Conservation (phyloP, 2,113 vertebrate genomes). For the Struthidea cinerea region DNA sequence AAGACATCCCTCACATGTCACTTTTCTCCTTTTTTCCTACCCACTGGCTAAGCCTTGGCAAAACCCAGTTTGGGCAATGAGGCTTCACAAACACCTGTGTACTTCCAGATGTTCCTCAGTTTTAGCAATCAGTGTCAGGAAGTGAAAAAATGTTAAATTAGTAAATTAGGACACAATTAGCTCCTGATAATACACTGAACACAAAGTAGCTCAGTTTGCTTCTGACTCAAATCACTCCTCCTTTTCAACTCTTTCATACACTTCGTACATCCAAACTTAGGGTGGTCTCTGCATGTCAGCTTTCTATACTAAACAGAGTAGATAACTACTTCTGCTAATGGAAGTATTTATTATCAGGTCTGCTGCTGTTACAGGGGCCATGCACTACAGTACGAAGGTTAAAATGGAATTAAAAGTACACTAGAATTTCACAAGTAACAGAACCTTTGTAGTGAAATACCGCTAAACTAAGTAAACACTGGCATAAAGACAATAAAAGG, state of each 20-base stretch:
- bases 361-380: neutral
- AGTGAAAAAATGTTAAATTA: neutral
- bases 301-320: neutral
- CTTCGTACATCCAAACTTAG: accelerated
- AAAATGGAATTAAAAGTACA: neutral
- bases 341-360: neutral
- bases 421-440: neutral
- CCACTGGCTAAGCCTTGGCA: neutral
- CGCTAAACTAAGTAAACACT: neutral
- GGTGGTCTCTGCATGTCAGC: neutral
- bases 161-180: neutral
- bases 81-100: neutral
- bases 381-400: neutral
- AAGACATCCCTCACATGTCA: accelerated
- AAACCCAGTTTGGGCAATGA: neutral
- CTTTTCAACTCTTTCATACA: neutral
- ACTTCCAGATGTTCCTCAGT: neutral
- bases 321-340: neutral
- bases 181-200: neutral
- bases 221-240: neutral
- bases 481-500: neutral
- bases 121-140: neutral
- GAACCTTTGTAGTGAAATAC: neutral
- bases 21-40: neutral
- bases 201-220: neutral